A percentile compares a stretch with the other conserved stretches of the same genome.
phyloP scores from a whole-genome alignment of 2,888 invertebrate genomes.

The Alsophila aescularia region DNA sequence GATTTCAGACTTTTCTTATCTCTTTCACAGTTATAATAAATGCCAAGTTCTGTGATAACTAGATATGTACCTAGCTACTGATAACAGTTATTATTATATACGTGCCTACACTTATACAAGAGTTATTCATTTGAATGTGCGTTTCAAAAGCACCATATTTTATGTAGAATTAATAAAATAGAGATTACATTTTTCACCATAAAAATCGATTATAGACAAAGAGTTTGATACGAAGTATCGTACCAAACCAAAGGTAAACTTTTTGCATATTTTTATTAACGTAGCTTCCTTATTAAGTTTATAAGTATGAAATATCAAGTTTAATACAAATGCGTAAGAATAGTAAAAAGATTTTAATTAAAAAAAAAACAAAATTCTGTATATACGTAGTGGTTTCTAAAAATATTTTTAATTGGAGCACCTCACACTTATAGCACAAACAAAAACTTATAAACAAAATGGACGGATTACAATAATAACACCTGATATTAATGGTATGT shows the following conservation, averaged over 20 bases:
- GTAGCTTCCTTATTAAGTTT: neutral
- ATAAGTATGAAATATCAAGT: neutral
- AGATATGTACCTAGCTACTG: too few relatives aligned
- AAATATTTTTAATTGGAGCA: constrained; percentile 10
- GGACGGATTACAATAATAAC: constrained; percentile 19
- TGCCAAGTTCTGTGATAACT: too few relatives aligned
- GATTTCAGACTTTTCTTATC: too few relatives aligned
- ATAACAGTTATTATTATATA: too few relatives aligned
- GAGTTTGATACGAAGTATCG: too few relatives aligned
- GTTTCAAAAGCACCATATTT: too few relatives aligned
- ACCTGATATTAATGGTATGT: constrained; percentile 10
- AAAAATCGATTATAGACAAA: too few relatives aligned
- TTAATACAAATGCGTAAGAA: neutral
- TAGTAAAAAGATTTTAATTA: neutral
- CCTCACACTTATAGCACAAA: constrained; percentile 5
- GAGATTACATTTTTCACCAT: too few relatives aligned
- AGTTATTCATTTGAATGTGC: neutral
- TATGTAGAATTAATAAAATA: too few relatives aligned
- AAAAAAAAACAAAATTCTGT: neutral
- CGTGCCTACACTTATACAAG: too few relatives aligned
- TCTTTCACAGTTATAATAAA: too few relatives aligned
- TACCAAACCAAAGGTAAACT: too few relatives aligned
- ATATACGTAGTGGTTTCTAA: neutral
- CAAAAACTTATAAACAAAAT: constrained; percentile 6
- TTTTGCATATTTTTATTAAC: neutral